phyloP scores from a whole-genome alignment of 2,113 vertebrate species.

The Serinus canaria region DNA sequence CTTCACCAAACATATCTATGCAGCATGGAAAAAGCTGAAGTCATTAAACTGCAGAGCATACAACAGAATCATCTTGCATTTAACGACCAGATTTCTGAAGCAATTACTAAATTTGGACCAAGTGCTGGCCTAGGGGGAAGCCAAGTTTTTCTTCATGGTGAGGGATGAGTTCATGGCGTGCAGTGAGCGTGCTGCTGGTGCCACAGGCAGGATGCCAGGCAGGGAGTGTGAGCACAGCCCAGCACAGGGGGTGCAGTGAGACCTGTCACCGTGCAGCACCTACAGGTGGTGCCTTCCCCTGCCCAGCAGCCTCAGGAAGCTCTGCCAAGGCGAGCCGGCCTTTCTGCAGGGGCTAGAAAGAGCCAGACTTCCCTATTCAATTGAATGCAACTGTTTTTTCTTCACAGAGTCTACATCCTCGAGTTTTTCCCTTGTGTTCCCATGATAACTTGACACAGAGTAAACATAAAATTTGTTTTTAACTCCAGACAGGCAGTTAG shows the following conservation, averaged over 20 bases:
- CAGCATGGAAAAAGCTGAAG: background rate
- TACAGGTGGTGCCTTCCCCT: background rate
- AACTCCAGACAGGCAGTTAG: background rate
- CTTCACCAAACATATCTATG: background rate
- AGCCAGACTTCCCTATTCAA: background rate
- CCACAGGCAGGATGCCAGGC: background rate
- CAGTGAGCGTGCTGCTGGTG: background rate
- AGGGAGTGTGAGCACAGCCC: background rate
- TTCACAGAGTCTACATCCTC: background rate
- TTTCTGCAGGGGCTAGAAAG: background rate
- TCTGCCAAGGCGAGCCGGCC: background rate
- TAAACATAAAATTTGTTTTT: background rate
- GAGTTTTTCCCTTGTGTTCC: background rate
- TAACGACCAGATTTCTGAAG: constrained; percentile 37
- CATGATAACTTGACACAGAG: background rate
- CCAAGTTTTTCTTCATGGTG: background rate
- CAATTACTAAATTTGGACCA: constrained; percentile 18
- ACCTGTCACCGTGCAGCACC: background rate
- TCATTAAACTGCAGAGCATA: background rate
- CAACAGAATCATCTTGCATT: constrained; percentile 2
- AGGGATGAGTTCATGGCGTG: background rate
- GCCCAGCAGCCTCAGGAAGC: background rate
- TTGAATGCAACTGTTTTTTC: background rate
- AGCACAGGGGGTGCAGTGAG: rapidly evolving
- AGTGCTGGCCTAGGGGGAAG: background rate